Base-by-base conservation (phyloP, 2,113 vertebrate species). In the Macrotis lagotis region DNA sequence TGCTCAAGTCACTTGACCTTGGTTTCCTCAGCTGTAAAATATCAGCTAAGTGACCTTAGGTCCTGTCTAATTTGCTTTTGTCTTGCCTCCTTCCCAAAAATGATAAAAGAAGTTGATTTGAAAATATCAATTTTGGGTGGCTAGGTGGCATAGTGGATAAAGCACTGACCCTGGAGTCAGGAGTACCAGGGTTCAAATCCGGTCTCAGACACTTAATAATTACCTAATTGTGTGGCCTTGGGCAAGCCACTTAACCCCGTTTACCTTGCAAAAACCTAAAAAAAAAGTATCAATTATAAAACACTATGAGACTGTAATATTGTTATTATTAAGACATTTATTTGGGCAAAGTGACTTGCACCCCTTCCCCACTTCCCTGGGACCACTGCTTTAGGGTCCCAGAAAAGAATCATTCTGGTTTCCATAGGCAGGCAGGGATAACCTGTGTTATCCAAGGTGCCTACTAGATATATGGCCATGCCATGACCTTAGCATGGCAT, bases 21-120 rank as follows among this genome's bases (percentile, higher is more conserved):
- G 16, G 16, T 51, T 48, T 94, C n/a, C 44, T 51, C 31, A 3
- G 10, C 88, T 24, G 88, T 37, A 28, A 92, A 90, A 49, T 37
- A 24, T 90, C 2, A 3, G 51, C 31, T 16, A 50, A 8, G 90
- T 24, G 1, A 0, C 59, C 37, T 1, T 0, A 25, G 31, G 12
- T 66, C 12, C 52, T n/a, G 14, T 94, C 91, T 48, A 3, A 83
- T 44, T n/a, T 44, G 16, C n/a, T 83, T 83, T 44, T 83, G n/a
- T 44, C 66, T 19, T 83, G 5, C 66, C 19, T 74, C n/a, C 5
- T 83, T 83, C 66, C 37, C 66, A 83, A 1, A 16, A 83, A 37
- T 44, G 19, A 74, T 74, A 74, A 83, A n/a, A n/a, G 66, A 44
- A 19, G 37, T 6, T 2, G 1, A 22, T 83, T 44, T 83, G n/a